Evolutionary conservation across 2,797 vertebrate species (phyloP).

Genomic region (Brachyrhaphis roseni): DNA sequence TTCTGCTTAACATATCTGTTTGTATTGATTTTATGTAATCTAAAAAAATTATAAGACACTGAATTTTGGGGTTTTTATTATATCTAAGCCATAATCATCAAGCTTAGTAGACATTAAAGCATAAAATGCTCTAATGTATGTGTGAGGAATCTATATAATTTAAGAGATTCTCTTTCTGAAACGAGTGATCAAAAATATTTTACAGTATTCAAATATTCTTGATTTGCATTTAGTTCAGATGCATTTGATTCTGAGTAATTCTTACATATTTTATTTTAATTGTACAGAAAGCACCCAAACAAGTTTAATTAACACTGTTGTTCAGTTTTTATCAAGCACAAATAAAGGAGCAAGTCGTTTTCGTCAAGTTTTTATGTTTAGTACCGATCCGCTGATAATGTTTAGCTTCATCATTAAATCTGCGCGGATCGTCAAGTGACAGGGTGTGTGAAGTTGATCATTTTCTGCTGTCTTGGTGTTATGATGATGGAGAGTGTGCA

Average conservation of each 20-base stretch:
- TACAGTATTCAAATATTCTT: background rate
- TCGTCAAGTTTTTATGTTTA: background rate
- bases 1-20: background rate
- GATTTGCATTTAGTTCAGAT: background rate
- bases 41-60: background rate
- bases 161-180: background rate
- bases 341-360: background rate
- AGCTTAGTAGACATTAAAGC: background rate
- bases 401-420: background rate
- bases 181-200: background rate
- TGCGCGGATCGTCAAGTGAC: background rate
- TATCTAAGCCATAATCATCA: background rate
- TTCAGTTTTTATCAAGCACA: background rate
- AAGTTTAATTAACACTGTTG: background rate
- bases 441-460: background rate
- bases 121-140: background rate
- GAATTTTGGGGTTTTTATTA: background rate
- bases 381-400: background rate
- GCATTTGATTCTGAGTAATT: background rate
- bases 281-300: background rate
- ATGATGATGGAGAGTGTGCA: slow-evolving; percentile 10
- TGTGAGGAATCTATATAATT: background rate
- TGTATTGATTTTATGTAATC: background rate
- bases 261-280: background rate
- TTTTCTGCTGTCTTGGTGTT: slow-evolving; percentile 2